A percentile compares a stretch with the other conserved stretches of the same genome.
Evolutionary conservation across 2,888 invertebrate species (phyloP).

Genomic region (Nomada flava): DNA sequence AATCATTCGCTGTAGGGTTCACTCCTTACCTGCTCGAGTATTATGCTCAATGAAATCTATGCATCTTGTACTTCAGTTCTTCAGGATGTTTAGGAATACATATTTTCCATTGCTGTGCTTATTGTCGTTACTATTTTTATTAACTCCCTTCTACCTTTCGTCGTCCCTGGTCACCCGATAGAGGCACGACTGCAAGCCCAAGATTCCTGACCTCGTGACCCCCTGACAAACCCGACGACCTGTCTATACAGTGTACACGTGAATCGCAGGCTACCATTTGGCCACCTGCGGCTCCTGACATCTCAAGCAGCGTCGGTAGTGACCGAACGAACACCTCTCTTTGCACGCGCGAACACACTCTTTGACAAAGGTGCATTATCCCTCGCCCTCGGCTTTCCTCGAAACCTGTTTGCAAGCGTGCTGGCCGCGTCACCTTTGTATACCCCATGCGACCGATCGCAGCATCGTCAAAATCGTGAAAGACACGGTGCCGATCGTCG

Average conservation of each 20-base stretch:
- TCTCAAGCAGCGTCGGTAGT: conserved; percentile 69
- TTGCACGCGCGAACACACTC: conserved; percentile 66
- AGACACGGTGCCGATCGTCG: conserved; percentile 6
- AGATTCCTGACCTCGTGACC: conserved; percentile 76
- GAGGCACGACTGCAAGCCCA: conserved; percentile 36
- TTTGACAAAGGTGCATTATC: conserved; percentile 63
- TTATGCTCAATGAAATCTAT: conserved; percentile 35
- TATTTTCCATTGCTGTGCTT: background rate
- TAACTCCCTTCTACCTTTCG: background rate
- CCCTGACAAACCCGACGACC: conserved; percentile 69
- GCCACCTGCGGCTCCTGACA: conserved; percentile 78
- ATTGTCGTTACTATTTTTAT: background rate
- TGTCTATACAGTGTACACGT: conserved; percentile 67
- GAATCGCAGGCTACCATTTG: conserved; percentile 74
- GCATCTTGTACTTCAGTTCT: background rate
- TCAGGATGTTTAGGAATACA: no score
- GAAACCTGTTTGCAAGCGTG: conserved; percentile 59
- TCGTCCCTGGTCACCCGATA: conserved; percentile 33
- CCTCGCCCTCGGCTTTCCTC: conserved; percentile 56
- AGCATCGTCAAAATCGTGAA: conserved; percentile 41
- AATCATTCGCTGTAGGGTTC: conserved; percentile 27
- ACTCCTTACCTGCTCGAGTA: conserved; percentile 14
- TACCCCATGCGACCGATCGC: conserved; percentile 38
- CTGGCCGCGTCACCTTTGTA: conserved; percentile 31
- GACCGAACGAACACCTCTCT: conserved; percentile 56